These are phyloP conservation scores for Aphelinus certus DNA, from an alignment of 1,140 invertebrate genomes.

Conservation along the genomic window DNA sequence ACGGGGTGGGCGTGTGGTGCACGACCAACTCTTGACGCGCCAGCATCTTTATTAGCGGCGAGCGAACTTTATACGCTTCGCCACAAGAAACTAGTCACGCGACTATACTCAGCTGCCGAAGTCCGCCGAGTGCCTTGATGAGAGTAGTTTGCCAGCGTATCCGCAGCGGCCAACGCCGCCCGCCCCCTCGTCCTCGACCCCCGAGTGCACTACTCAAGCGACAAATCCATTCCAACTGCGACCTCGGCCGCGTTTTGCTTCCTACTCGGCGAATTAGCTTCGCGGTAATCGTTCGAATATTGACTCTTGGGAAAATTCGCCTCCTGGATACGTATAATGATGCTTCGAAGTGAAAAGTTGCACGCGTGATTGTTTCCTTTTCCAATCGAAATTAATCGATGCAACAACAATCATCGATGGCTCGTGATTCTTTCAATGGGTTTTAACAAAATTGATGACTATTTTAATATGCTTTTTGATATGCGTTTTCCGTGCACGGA, in stretches of 20 bases:
- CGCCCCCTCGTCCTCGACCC: background rate
- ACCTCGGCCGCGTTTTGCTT: background rate
- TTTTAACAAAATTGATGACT: too few species aligned
- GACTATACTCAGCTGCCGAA: background rate
- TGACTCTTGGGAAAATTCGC: too few species aligned
- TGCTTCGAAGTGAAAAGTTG: too few species aligned
- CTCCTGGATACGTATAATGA: too few species aligned
- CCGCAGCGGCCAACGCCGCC: background rate
- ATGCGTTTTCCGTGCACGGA: too few species aligned
- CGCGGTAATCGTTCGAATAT: too few species aligned
- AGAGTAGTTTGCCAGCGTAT: slow-evolving; percentile 30
- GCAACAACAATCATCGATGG: too few species aligned
- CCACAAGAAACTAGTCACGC: slow-evolving; percentile 27
- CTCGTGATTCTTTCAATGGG: too few species aligned
- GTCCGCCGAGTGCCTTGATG: slow-evolving; percentile 12
- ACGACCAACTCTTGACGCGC: slow-evolving; percentile 9
- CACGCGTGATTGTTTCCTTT: too few species aligned
- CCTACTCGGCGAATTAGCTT: too few species aligned
- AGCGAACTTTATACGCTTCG: slow-evolving; percentile 35
- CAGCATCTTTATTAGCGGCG: slow-evolving; percentile 36
- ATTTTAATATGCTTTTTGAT: too few species aligned
- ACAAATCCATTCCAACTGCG: slow-evolving; percentile 14
- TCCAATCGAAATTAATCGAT: too few species aligned
- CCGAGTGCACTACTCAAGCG: background rate
- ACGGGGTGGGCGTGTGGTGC: background rate